Base-by-base conservation (phyloP, 2,888 invertebrate genomes). In the Orchesellides sinensis region DNA sequence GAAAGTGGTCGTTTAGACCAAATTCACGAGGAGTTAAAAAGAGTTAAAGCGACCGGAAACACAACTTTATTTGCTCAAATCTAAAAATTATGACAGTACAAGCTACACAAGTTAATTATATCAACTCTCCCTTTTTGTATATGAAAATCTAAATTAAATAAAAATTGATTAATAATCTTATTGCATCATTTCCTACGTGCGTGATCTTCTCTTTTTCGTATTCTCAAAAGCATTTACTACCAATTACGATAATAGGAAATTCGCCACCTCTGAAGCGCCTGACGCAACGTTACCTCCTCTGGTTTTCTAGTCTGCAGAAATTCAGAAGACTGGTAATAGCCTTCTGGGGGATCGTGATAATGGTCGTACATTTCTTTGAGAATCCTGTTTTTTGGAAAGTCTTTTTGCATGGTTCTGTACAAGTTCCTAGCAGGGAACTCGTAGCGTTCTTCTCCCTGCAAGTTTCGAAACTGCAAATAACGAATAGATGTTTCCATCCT, bases 361-460 rank as follows among this genome's bases (percentile, higher is more conserved):
- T 79, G 79, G 19, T 79, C 79, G 21, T 72, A 72, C 21, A 79
- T 40, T 25, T 79, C 79, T 29, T 79, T 63, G 14, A 79, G 25
- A 54, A 79, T 54, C 19, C 79, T 5, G 29, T 72, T 79, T 17
- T 70, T 72, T 21, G 79, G 79, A 65, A 17, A 79, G 19, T 79
- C 79, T 14, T 65, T 79, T 59, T 79, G 79, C 72, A 79, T 79
- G 2, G 79, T 79, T 61, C 54, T 45, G 54, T 79, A 79, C 40
- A 79, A 27, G 45, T 79, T 79, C 40, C 72, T 21, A 21, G 79
- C 79, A 25, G 70, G 70, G 19, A 79, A 79, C 21, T 79, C 79
- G 29, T 79, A 79, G 5, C 65, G 19, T 14, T 79, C 79, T n/a
- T 79, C 79, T 1, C 79, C 79, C 19, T 52, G 49, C 56, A 79